These are phyloP conservation scores for Netelia fuscicornis DNA, from an alignment of 2,888 invertebrate genomes.

Conservation along the genomic window DNA sequence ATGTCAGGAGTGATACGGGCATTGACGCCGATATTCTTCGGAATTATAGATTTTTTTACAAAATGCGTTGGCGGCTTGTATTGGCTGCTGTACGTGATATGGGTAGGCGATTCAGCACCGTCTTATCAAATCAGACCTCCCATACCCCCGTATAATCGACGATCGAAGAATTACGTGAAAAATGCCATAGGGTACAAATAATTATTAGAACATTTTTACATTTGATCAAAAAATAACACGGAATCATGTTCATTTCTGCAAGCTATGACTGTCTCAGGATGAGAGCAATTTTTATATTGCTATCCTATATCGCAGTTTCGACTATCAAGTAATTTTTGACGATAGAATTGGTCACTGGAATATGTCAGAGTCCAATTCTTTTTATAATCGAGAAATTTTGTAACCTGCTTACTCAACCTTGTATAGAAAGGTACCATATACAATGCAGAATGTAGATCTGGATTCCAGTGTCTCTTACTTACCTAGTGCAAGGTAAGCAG, in stretches of 20 bases:
- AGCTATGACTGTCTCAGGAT: background rate
- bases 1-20: slow-evolving; percentile 77
- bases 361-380: slow-evolving; percentile 18
- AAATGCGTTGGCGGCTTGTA: slow-evolving; percentile 83
- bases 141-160: slow-evolving; percentile 32
- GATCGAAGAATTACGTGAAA: slow-evolving; percentile 39
- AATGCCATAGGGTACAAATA: slow-evolving; percentile 56
- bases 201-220: slow-evolving; percentile 2
- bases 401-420: slow-evolving; percentile 21
- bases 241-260: background rate
- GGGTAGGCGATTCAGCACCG: slow-evolving; percentile 71
- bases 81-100: slow-evolving; percentile 81
- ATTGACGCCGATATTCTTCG: slow-evolving; percentile 81
- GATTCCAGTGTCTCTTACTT: background rate
- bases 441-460: slow-evolving; percentile 31
- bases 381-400: slow-evolving; percentile 29
- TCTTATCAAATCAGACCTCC: slow-evolving; percentile 28
- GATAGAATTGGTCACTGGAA: slow-evolving; percentile 4
- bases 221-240: slow-evolving; percentile 47
- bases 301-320: background rate
- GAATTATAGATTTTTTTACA: slow-evolving; percentile 80
- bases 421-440: slow-evolving; percentile 17
- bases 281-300: slow-evolving; percentile 17
- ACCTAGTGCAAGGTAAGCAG: background rate
- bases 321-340: slow-evolving; percentile 12